Base-by-base conservation (phyloP, 2,113 vertebrate genomes). In the Zosterops borbonicus region DNA sequence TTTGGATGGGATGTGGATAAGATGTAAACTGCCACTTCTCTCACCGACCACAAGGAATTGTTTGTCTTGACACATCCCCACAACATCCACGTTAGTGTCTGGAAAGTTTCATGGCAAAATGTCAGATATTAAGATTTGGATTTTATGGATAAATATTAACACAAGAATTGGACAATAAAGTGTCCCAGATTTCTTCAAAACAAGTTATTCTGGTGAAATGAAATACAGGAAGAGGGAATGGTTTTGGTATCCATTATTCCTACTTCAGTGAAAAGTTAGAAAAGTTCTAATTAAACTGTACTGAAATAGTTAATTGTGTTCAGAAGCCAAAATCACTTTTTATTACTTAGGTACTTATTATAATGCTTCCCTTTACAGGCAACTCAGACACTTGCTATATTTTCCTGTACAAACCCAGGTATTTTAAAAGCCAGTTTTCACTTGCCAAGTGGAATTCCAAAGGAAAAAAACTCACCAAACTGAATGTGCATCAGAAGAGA, bases 1-100 rank as follows among this genome's bases (percentile, higher is more conserved):
- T 81, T 99, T 99, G 17, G 98, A 98, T 22, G 98, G 98, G 18
- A 99, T 98, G 62, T 99, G 99, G 86, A 99, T 98, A 46, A 99
- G 98, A 92, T 99, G 98, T 37, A 99, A 92, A 70, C 98, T 99
- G 91, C 99, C 99, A 80, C 98, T 99, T 98, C 98, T 98, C 97
- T 99, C 99, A 33, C 99, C 99, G 7, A 99, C 98, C 53, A 99
- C 95, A 94, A 99, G 96, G 97, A 99, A 99, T 14, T 97, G 97
- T 46, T 98, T 98, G 42, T 98, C 97, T 81, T 98, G 98, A 95
- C 99, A 99, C 25, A 98, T 95, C 5, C 98, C 98, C 85, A 98
- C 98, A 2, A 99, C 98, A 92, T 99, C 99, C 93, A 99, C 99
- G 7, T 98, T 76, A 5, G 98, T 98, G 65, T 99, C 99, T 99